Evolutionary conservation across 2,113 vertebrate genomes (phyloP), one percentile per base, ranked within the genome.

Genomic region (Pseudolaguvia tuberculata): DNA sequence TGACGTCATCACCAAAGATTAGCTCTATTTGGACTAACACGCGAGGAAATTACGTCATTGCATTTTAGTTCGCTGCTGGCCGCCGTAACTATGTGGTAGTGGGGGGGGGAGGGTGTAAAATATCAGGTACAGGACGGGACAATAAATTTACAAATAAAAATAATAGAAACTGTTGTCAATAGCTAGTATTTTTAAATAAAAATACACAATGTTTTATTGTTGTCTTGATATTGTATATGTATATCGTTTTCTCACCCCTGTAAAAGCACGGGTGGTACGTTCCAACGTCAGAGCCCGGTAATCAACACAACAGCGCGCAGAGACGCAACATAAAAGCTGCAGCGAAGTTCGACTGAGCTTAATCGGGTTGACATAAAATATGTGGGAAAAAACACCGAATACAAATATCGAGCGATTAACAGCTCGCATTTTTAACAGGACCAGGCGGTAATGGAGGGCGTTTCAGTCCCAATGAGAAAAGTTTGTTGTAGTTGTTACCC

Each of bases 201-300:
- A 13, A 59, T 10, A 12, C 18, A 35, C 55, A 15, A 5, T 4
- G 8, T 13, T 27, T 11, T 72, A 25, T 4, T 9, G n/a, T 21
- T 12, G 21, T n/a, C 45, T 3, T 70, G 45, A 29, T 25, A 25
- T 25, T 65, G 50, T 45, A 23, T 45, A 27, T 56, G n/a, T 1
- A 35, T 8, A 2, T n/a, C 39, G 27, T 63, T 4, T 20, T 0
- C 5, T 3, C 17, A 21, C 66, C 59, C 70, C 59, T 23, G 18
- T n/a, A 12, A 25, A 5, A 15, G 2, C n/a, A 29, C 21, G 67
- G 25, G 39, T 81, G 76, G 80, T 81, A 69, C 31, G 21, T 50
- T 13, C 80, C 69, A 62, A 81, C 72, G 42, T 76, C 74, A 78
- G 75, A 77, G 59, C 68, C 73, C 62, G 77, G 77, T 65, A 58